These are phyloP conservation scores for Oedothorax gibbosus DNA, from an alignment of 1,140 invertebrate species.

Conservation along the genomic window DNA sequence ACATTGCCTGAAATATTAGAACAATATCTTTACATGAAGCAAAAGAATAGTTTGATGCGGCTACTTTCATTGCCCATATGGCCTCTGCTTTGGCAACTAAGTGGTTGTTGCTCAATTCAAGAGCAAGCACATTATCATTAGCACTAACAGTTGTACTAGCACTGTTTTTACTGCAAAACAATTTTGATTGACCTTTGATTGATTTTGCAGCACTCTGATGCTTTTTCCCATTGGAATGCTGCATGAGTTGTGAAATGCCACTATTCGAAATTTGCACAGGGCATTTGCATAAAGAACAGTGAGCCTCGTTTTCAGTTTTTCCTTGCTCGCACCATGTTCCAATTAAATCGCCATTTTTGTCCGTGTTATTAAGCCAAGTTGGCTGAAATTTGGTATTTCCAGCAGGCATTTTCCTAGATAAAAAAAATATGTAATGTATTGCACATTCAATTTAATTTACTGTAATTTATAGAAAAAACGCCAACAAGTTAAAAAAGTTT, in stretches of 20 bases:
- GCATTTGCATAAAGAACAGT: background rate
- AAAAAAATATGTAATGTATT: background rate
- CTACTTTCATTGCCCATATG: constrained; percentile 4
- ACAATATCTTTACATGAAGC: constrained; percentile 21
- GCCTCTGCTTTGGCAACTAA: background rate
- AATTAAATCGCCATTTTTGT: background rate
- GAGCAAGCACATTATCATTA: background rate
- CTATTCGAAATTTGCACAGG: background rate
- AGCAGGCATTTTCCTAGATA: background rate
- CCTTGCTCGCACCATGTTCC: constrained; percentile 3
- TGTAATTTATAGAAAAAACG: too few species aligned
- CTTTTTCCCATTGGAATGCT: background rate
- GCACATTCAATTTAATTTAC: background rate
- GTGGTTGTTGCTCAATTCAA: background rate
- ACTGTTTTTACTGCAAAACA: background rate
- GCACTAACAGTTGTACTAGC: background rate
- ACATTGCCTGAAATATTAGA: constrained; percentile 7
- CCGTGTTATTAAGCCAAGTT: background rate
- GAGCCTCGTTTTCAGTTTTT: background rate
- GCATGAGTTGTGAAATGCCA: background rate
- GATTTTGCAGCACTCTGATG: background rate
- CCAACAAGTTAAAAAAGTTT: too few species aligned
- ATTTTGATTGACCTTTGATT: background rate
- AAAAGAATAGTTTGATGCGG: constrained; percentile 1
- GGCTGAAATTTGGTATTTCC: background rate